phyloP scores from a whole-genome alignment of 2,113 vertebrate genomes.

The Poeciliopsis turrubarensis region DNA sequence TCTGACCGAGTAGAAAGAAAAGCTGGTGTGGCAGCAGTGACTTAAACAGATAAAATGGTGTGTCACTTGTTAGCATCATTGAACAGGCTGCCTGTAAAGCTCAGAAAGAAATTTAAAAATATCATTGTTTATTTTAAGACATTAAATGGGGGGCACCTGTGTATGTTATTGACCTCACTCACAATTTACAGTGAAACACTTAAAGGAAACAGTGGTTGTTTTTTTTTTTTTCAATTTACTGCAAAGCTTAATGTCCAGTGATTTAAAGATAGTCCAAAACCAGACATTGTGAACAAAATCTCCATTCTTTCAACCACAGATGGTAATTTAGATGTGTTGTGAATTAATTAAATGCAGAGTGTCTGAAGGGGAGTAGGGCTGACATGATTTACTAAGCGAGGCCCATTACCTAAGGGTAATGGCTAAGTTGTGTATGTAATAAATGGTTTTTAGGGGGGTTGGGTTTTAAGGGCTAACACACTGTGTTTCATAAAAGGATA shows the following conservation, averaged over 20 bases:
- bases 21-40: not conserved
- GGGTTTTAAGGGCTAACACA: conserved; percentile 1
- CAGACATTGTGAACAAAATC: conserved; percentile 17
- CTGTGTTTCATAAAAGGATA: conserved; percentile 5
- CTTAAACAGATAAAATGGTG: not conserved
- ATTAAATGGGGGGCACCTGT: not conserved
- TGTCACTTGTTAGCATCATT: not conserved
- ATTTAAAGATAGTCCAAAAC: conserved; percentile 6
- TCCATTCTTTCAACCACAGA: conserved; percentile 40
- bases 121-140: not conserved
- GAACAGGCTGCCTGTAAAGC: not conserved
- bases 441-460: conserved; percentile 36
- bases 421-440: conserved; percentile 31
- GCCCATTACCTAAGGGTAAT: conserved; percentile 34
- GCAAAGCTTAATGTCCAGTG: conserved; percentile 5
- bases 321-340: conserved; percentile 53
- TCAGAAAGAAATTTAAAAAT: not conserved
- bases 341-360: conserved; percentile 58
- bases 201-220: not conserved
- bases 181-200: not conserved
- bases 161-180: not conserved
- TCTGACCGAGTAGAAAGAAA: not conserved
- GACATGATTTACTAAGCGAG: conserved; percentile 58
- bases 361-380: conserved; percentile 34
- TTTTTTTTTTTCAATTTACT: not conserved